These are phyloP conservation scores for Leucopternis melanops DNA, from an alignment of 2,113 vertebrate species.

Conservation along the genomic window DNA sequence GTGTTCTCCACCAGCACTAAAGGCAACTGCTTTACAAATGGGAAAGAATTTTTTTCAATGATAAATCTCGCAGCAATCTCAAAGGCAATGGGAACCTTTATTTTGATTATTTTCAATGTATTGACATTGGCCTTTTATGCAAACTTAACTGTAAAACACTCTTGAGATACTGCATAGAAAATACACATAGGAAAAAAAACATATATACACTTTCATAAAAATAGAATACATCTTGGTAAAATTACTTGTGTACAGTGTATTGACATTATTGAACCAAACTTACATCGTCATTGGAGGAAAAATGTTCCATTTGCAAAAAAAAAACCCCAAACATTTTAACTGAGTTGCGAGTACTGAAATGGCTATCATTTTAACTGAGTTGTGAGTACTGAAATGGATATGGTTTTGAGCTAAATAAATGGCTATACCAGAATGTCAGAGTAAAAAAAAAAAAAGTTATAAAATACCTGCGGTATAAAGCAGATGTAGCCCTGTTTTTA, in stretches of 20 bases:
- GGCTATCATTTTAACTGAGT: background rate
- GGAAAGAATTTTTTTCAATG: background rate
- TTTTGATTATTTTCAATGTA: constrained; percentile 63
- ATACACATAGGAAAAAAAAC: constrained; percentile 66
- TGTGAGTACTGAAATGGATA: constrained; percentile 16
- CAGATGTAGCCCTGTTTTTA: background rate
- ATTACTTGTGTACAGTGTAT: constrained; percentile 78
- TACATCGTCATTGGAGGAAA: constrained; percentile 23
- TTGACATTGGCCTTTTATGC: constrained; percentile 38
- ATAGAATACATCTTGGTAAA: constrained; percentile 93
- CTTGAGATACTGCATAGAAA: constrained; percentile 70
- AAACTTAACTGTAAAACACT: constrained; percentile 63
- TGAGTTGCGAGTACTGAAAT: background rate
- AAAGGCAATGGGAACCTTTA: constrained; percentile 65
- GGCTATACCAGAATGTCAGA: constrained; percentile 20
- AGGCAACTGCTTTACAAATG: background rate
- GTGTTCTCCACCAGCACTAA: too few relatives aligned
- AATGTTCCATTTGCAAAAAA: constrained; percentile 3
- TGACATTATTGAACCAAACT: constrained; percentile 68
- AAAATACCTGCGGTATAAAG: constrained; percentile 6
- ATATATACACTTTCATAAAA: constrained; percentile 88
- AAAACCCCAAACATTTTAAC: background rate
- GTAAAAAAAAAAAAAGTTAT: background rate
- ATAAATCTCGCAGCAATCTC: background rate
- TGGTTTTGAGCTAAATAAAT: constrained; percentile 35